Evolutionary conservation across 2,888 invertebrate species (phyloP).

Genomic region (Dicyrtoma fusca): DNA sequence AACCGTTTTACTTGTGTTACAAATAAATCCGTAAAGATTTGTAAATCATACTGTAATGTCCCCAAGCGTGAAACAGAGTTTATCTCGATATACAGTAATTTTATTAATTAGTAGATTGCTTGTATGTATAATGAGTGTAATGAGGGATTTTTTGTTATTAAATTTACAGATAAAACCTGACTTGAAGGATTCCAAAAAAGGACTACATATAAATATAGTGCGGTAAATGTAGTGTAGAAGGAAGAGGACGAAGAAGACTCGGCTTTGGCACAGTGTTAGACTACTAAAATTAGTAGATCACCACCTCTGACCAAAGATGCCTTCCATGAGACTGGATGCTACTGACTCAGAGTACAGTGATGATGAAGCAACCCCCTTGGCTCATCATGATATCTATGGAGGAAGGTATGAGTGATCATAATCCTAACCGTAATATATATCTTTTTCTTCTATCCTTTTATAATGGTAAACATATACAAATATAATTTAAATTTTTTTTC

Average conservation of each 20-base stretch:
- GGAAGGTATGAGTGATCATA: constrained; percentile 72
- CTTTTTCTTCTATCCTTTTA: neutral
- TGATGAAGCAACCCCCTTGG: constrained; percentile 84
- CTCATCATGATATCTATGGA: constrained; percentile 79
- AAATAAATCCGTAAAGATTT: too few relatives aligned
- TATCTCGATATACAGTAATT: too few relatives aligned
- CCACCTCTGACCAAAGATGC: constrained; percentile 43
- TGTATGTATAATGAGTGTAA: too few relatives aligned
- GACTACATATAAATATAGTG: too few relatives aligned
- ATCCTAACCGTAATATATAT: too few relatives aligned
- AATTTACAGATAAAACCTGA: constrained; percentile 24
- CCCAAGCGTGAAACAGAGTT: too few relatives aligned
- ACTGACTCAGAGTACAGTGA: constrained; percentile 61
- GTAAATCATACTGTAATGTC: too few relatives aligned
- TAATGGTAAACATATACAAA: constrained; percentile 13
- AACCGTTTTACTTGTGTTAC: too few relatives aligned
- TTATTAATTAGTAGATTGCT: too few relatives aligned
- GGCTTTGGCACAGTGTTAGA: too few relatives aligned
- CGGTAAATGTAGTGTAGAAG: constrained; percentile 28
- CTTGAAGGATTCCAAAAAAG: neutral
- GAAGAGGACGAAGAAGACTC: neutral
- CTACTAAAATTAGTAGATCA: too few relatives aligned
- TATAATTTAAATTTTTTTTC: neutral
- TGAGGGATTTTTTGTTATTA: too few relatives aligned
- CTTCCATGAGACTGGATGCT: constrained; percentile 55